A percentile compares a stretch with the other conserved stretches of the same genome.
phyloP scores from a whole-genome alignment of 2,888 invertebrate genomes.

The Atrina japonica region DNA sequence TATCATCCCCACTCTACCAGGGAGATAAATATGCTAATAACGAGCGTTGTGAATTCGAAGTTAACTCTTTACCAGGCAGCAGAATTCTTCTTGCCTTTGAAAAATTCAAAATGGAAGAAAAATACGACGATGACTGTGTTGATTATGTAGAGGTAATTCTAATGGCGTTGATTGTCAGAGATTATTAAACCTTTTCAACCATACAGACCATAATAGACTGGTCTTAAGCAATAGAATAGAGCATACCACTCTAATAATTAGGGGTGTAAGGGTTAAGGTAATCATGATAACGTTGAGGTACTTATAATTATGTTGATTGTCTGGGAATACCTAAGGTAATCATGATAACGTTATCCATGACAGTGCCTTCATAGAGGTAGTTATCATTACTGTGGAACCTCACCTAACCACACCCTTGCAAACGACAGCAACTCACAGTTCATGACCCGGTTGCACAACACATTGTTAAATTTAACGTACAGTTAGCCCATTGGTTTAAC shows the following conservation, averaged over 20 bases:
- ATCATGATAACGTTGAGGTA: too few relatives aligned
- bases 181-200: neutral
- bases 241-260: neutral
- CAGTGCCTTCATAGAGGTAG: too few relatives aligned
- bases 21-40: slow-evolving; percentile 11
- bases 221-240: too few relatives aligned
- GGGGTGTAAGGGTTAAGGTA: neutral
- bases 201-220: too few relatives aligned
- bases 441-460: too few relatives aligned
- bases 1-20: slow-evolving; percentile 7
- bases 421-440: too few relatives aligned
- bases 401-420: neutral
- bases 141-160: slow-evolving; percentile 22
- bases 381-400: neutral
- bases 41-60: slow-evolving; percentile 10
- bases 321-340: too few relatives aligned
- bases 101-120: slow-evolving; percentile 13
- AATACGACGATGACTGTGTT: slow-evolving; percentile 1
- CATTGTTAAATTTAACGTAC: too few relatives aligned
- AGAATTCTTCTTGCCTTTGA: slow-evolving; percentile 4
- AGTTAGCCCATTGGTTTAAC: too few relatives aligned
- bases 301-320: too few relatives aligned
- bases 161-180: neutral
- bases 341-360: too few relatives aligned
- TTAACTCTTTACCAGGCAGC: slow-evolving; percentile 6